Conservation (phyloP, 1,140 invertebrate species). For the Orius insidiosus region DNA sequence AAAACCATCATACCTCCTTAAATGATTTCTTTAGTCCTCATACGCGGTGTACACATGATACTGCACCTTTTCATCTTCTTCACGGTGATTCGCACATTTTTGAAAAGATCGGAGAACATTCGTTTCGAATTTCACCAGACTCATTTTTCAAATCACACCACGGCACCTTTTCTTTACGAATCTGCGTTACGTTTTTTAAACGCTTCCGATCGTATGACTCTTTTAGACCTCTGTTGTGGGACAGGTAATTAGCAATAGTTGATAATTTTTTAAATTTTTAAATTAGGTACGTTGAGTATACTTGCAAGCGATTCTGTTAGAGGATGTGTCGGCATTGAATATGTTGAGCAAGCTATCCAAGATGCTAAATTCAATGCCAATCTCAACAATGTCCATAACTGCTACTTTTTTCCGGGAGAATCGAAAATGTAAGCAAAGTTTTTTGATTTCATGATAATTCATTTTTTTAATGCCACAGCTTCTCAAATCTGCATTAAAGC, state of each 20-base stretch:
- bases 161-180: constrained; percentile 31
- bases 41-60: constrained; percentile 23
- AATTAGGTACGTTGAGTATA: constrained; percentile 32
- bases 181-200: constrained; percentile 27
- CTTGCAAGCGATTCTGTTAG: constrained; percentile 28
- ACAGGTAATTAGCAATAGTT: constrained; percentile 26
- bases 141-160: constrained; percentile 28
- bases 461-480: constrained; percentile 12
- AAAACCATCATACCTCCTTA: no score
- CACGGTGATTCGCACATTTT: constrained; percentile 23
- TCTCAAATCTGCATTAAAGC: constrained; percentile 16
- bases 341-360: constrained; percentile 29
- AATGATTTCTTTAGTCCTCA: constrained; percentile 22
- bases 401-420: constrained; percentile 30
- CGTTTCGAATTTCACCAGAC: constrained; percentile 28
- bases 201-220: constrained; percentile 24
- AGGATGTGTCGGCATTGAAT: constrained; percentile 33
- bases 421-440: constrained; percentile 28
- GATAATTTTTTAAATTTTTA: constrained; percentile 1
- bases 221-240: constrained; percentile 39
- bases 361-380: constrained; percentile 34
- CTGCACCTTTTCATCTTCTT: constrained; percentile 24
- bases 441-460: no score
- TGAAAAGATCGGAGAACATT: constrained; percentile 21
- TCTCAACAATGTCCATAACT: constrained; percentile 30